Evolutionary conservation across 2,888 invertebrate species (phyloP).

Genomic region (Anthrax anthrax): DNA sequence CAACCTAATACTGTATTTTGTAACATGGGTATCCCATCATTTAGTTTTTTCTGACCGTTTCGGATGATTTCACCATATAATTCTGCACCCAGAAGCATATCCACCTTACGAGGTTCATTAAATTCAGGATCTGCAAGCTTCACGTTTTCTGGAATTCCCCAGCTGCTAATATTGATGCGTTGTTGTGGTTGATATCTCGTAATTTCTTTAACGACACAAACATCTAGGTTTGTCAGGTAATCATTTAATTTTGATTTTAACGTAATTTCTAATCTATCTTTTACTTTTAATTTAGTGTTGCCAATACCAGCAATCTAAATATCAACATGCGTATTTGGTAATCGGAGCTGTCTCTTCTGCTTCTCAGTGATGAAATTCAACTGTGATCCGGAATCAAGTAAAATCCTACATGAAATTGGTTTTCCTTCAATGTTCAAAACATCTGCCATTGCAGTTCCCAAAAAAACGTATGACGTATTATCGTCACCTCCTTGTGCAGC

Average conservation of each 20-base stretch:
- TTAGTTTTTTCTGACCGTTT: slow-evolving; percentile 1
- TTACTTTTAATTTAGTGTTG: not conserved
- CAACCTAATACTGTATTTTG: slow-evolving; percentile 7
- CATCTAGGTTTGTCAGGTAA: not conserved
- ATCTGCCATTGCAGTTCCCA: no score
- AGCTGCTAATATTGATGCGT: not conserved
- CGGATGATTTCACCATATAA: slow-evolving; percentile 3
- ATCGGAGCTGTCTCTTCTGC: not conserved
- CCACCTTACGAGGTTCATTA: not conserved
- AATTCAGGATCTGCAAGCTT: slow-evolving; percentile 6
- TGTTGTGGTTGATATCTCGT: not conserved
- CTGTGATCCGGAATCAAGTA: not conserved
- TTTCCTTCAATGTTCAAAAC: no score
- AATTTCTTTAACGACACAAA: not conserved
- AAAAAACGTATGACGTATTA: no score
- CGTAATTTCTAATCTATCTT: not conserved
- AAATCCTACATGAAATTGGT: not conserved
- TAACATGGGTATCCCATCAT: not conserved
- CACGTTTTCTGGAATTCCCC: not conserved
- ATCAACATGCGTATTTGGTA: fast-evolving
- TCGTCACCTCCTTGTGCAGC: no score
- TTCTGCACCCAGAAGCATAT: slow-evolving; percentile 6
- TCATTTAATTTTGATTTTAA: not conserved
- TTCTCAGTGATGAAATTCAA: not conserved
- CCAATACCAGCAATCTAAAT: not conserved